These are phyloP conservation scores for Cavia aperea DNA, from an alignment of 2,113 vertebrate genomes.

Conservation along the genomic window DNA sequence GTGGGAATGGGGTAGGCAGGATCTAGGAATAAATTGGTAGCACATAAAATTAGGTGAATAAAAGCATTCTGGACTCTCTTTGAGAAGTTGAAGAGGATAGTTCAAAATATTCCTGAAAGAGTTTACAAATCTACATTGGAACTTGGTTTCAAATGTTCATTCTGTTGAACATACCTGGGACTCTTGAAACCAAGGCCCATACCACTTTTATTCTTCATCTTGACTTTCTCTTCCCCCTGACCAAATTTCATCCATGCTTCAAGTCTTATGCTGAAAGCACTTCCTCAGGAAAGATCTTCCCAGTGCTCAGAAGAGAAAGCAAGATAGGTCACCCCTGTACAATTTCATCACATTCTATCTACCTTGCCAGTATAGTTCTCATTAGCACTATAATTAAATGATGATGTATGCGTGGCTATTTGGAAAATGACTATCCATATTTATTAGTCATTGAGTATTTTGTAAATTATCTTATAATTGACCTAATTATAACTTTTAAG, in stretches of 20 bases:
- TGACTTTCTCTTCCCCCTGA: neutral
- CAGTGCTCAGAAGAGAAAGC: no score
- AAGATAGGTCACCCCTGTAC: neutral
- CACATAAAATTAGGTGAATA: neutral
- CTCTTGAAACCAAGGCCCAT: neutral
- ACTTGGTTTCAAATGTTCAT: neutral
- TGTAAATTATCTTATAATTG: slow-evolving; percentile 44
- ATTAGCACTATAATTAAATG: neutral
- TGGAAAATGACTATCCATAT: slow-evolving; percentile 15
- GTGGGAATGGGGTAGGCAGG: fast-evolving
- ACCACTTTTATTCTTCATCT: neutral
- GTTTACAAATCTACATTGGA: neutral
- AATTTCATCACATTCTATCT: neutral
- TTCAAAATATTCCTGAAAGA: neutral
- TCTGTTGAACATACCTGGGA: neutral
- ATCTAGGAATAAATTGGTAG: no score
- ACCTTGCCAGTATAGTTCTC: neutral
- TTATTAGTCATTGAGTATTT: slow-evolving; percentile 17
- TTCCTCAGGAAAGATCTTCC: neutral
- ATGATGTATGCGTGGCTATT: neutral
- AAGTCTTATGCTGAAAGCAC: neutral
- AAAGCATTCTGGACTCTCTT: neutral
- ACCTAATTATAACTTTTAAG: slow-evolving; percentile 45
- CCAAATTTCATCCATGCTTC: neutral
- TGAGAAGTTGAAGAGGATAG: neutral